phyloP scores from a whole-genome alignment of 1,140 invertebrate genomes.

The Dendroctonus valens region DNA sequence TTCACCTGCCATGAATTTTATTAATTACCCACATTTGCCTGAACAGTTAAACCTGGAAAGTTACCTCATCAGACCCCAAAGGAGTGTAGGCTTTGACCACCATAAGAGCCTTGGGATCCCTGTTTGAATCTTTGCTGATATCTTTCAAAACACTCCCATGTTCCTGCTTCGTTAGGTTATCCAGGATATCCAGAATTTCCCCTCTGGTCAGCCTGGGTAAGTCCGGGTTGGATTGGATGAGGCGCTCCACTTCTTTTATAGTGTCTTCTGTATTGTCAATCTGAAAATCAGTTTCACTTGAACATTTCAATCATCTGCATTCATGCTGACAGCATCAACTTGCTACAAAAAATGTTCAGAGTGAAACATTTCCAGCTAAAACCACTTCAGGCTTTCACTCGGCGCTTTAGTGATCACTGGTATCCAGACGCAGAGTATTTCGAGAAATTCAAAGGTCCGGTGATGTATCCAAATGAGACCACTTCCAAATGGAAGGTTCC shows the following conservation, averaged over 20 bases:
- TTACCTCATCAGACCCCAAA: constrained; percentile 33
- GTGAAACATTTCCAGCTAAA: neutral
- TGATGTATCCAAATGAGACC: constrained; percentile 58
- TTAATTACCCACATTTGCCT: neutral
- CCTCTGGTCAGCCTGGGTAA: constrained; percentile 56
- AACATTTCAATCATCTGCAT: neutral
- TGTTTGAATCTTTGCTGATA: constrained; percentile 11
- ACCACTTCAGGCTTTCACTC: neutral
- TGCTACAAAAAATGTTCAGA: neutral
- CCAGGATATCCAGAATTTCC: constrained; percentile 58
- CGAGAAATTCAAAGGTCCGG: constrained; percentile 57
- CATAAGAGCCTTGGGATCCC: constrained; percentile 53
- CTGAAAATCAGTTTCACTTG: constrained; percentile 1
- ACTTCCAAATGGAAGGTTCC: constrained; percentile 49
- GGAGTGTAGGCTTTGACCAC: constrained; percentile 57
- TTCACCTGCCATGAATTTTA: constrained; percentile 39
- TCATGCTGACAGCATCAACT: neutral
- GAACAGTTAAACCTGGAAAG: too few relatives aligned
- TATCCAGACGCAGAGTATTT: constrained; percentile 57
- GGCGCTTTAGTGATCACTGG: constrained; percentile 3
- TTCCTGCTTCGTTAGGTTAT: constrained; percentile 56
- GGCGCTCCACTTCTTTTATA: constrained; percentile 48
- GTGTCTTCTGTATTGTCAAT: constrained; percentile 19
- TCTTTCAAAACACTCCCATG: constrained; percentile 21
- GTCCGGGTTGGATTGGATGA: constrained; percentile 53